phyloP scores from a whole-genome alignment of 2,113 vertebrate genomes.

The Siniperca knerii region DNA sequence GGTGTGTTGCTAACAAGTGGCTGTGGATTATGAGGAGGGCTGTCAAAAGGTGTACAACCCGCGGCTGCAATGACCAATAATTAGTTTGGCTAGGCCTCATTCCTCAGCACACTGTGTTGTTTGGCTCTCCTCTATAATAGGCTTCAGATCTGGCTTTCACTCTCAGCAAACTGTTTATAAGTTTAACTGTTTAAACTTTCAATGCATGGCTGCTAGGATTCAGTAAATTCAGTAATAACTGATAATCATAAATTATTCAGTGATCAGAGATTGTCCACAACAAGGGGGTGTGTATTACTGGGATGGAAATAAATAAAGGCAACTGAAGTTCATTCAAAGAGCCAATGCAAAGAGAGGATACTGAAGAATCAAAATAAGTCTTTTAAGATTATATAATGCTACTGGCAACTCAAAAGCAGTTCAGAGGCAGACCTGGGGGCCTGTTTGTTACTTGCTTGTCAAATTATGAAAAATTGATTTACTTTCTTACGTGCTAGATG shows the following conservation, averaged over 20 bases:
- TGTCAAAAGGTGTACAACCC: constrained; percentile 25
- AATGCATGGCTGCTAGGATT: not conserved
- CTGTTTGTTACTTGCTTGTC: constrained; percentile 19
- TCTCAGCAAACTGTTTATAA: not conserved
- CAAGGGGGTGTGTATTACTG: not conserved
- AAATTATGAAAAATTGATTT: constrained; percentile 25
- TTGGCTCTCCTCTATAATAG: not conserved
- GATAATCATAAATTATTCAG: constrained; percentile 21
- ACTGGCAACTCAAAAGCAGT: not conserved
- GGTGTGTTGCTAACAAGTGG: constrained; percentile 34
- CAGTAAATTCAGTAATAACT: constrained; percentile 10
- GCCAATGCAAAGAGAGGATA: not conserved
- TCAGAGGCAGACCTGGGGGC: not conserved
- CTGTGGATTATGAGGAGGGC: constrained; percentile 27
- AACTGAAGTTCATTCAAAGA: not conserved
- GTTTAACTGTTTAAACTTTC: not conserved
- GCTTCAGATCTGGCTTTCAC: not conserved
- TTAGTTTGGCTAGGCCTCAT: not conserved
- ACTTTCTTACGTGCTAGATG: constrained; percentile 54
- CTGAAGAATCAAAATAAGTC: not conserved
- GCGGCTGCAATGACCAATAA: constrained; percentile 12
- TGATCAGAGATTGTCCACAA: not conserved
- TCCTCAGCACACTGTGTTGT: not conserved
- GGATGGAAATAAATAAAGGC: not conserved
- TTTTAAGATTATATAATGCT: not conserved